These are phyloP conservation scores for Perdita meconis DNA, from an alignment of 2,888 invertebrate genomes.

Conservation along the genomic window DNA sequence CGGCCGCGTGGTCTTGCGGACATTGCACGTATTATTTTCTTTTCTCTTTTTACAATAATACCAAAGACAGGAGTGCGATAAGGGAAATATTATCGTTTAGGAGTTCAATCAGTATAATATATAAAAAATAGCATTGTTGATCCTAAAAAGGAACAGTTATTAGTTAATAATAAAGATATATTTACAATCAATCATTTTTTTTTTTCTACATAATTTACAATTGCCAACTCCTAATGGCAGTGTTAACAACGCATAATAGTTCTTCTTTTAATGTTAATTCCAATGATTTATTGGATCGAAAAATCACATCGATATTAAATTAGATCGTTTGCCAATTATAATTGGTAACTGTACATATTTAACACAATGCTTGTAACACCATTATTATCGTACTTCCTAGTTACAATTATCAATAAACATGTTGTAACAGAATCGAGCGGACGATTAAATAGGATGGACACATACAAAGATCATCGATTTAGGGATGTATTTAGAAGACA, in stretches of 20 bases:
- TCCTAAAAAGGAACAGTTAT: conserved; percentile 75
- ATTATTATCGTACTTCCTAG: conserved; percentile 79
- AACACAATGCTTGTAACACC: conserved; percentile 82
- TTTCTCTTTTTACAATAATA: conserved; percentile 39
- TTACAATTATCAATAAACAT: conserved; percentile 80
- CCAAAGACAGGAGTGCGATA: conserved; percentile 49
- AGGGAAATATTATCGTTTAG: conserved; percentile 56
- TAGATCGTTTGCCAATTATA: conserved; percentile 81
- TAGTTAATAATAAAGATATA: conserved; percentile 83
- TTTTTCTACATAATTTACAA: conserved; percentile 83
- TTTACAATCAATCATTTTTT: conserved; percentile 81
- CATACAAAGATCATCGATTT: conserved; percentile 77
- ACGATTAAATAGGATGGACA: conserved; percentile 81
- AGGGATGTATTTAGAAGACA: conserved; percentile 58
- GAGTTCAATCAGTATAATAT: conserved; percentile 63
- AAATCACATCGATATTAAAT: conserved; percentile 78
- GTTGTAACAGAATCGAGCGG: conserved; percentile 80
- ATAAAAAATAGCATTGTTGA: conserved; percentile 67
- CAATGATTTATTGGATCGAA: conserved; percentile 69
- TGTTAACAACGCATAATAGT: conserved; percentile 80
- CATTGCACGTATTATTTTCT: conserved; percentile 36
- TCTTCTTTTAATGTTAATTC: conserved; percentile 70
- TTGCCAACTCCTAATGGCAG: conserved; percentile 82
- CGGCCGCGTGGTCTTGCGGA: conserved; percentile 31
- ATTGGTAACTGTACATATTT: conserved; percentile 83